Base-by-base conservation (phyloP, 2,797 vertebrate genomes). In the Siniperca scherzeri region DNA sequence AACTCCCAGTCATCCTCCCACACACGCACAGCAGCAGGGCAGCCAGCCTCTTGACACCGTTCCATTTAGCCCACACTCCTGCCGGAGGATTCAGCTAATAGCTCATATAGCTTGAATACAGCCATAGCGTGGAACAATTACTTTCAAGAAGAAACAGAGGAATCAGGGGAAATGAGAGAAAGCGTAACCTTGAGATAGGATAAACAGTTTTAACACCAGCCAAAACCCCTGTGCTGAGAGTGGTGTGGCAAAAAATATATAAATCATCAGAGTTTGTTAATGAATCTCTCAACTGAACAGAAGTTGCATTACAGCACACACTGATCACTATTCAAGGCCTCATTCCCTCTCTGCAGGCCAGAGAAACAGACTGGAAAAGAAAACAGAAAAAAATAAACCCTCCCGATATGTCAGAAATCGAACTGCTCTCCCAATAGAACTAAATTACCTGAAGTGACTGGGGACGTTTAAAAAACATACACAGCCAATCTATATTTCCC, bases 11-110 rank as follows among this genome's bases (percentile, higher is more conserved):
- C 87, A 87, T 91, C 89, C 88, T 89, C 93, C 90, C 86, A 90
- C 87, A 75, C 55, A 72, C 71, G 55, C 38, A 48, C 77, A 71
- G 60, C 78, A 92, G 87, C 86, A 86, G 90, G 90, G 92, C 88
- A 92, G 87, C 82, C 90, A 92, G 92, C 88, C 91, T 93, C 91
- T 91, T 94, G 93, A 93, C 94, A 93, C 81, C 46, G 44, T 92
- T 91, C 89, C 89, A 93, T 93, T 94, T 93, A 94, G 92, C 90
- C 93, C 92, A 94, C 91, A 91, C 89, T 92, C 86, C 85, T 91
- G 89, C 91, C 83, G 62, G 84, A 91, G 91, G 89, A 92, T 90
- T 82, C 85, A 86, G 83, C 89, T 93, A 91, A 94, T 93, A 92
- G 91, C 90, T 92, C 89, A 83, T 85, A 83, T 61, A 82, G 91